phyloP scores from a whole-genome alignment of 1,140 invertebrate genomes.

The Bradysia coprophila region DNA sequence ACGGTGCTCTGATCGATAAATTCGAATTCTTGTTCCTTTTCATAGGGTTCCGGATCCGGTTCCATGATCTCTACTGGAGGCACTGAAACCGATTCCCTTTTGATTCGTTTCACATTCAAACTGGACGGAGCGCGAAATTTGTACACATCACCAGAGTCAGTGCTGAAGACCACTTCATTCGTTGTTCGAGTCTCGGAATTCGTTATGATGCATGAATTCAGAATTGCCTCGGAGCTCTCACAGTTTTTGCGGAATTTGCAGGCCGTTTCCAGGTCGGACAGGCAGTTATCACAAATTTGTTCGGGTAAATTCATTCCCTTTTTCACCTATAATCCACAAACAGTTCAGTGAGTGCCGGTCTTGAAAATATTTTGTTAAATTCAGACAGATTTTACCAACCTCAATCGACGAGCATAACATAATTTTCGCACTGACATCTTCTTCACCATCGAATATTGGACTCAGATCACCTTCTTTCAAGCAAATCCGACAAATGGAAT shows the following conservation, averaged over 20 bases:
- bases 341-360: background rate
- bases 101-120: constrained; percentile 1
- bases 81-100: background rate
- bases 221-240: constrained; percentile 12
- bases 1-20: background rate
- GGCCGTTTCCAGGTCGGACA: constrained; percentile 13
- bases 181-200: background rate
- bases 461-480: constrained; percentile 28
- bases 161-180: background rate
- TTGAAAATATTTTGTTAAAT: background rate
- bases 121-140: background rate
- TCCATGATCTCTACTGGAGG: background rate
- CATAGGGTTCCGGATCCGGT: background rate
- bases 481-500: constrained; percentile 35
- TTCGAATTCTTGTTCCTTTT: background rate
- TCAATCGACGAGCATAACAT: constrained; percentile 24
- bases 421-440: constrained; percentile 34
- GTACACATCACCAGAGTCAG: background rate
- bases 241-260: constrained; percentile 20
- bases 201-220: constrained; percentile 6
- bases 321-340: constrained; percentile 8
- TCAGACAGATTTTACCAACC: background rate
- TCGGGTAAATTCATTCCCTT: constrained; percentile 15
- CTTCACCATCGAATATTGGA: constrained; percentile 31
- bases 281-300: constrained; percentile 16